Base-by-base conservation (phyloP, 2,797 vertebrate species). In the Sciaenops ocellatus region DNA sequence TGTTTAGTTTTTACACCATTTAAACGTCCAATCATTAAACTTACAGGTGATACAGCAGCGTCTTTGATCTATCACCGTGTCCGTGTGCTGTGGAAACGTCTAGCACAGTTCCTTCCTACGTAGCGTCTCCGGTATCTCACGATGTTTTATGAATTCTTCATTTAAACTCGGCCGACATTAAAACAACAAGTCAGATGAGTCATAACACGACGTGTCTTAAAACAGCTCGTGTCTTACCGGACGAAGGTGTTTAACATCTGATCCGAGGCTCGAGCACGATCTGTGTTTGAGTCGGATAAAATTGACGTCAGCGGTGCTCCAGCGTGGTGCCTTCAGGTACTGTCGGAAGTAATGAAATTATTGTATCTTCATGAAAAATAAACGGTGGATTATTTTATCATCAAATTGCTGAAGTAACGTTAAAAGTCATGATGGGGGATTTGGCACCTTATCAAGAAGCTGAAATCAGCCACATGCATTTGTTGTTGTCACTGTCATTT, bases 301-400 rank as follows among this genome's bases (percentile, higher is more conserved):
- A 55, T 2, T 86, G 78, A 93, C 93, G 93, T 93, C 75, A 28
- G 56, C 34, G 18, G 7, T 1, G 4, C 38, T 26, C 1, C n/a
- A 3, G 2, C 0, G 3, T 67, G 90, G 17, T 76, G 47, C 80
- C 0, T 91, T 92, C 82, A 82, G 0, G 6, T 0, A 69, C 47
- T 1, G 2, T 76, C 20, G 69, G 69, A 84, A 76, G 80, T 26
- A n/a, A 13, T 15, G 1, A 0, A 0, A 4, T 0, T 22, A 2
- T 0, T 47, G n/a, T 22, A 9, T n/a, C n/a, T 22, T 48, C 1
- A 28, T 7, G 30, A 8, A 44, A 11, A 11, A 11, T 3, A 0
- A 18, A 0, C 18, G 3, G 6, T 13, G 9, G 5, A 28, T 56
- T 62, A 15, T 30, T 1, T n/a, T n/a, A n/a, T n/a, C n/a, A 26